These are phyloP conservation scores for Orthochromis indermauri DNA, from an alignment of 2,113 vertebrate genomes.

Conservation along the genomic window DNA sequence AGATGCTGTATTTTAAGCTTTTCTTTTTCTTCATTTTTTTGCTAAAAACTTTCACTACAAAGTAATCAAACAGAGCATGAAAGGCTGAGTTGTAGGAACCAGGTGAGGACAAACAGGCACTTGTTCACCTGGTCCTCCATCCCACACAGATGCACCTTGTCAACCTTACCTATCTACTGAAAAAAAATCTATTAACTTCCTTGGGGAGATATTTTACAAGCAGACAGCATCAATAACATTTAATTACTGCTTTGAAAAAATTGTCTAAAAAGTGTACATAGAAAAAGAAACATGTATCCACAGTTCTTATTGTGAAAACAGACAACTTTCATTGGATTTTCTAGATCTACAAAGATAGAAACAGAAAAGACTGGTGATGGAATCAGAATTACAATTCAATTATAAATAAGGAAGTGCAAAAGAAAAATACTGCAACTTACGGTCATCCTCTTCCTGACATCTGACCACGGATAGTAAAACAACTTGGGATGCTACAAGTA, in stretches of 20 bases:
- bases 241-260: background rate
- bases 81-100: background rate
- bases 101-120: slow-evolving; percentile 40
- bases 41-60: background rate
- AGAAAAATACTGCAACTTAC: slow-evolving; percentile 71
- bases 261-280: background rate
- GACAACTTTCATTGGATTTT: background rate
- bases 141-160: slow-evolving; percentile 40
- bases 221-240: background rate
- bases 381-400: background rate
- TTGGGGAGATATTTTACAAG: background rate
- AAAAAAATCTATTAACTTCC: background rate
- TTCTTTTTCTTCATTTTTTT: background rate
- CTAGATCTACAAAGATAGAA: background rate
- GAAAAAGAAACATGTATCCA: background rate
- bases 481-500: slow-evolving; percentile 79
- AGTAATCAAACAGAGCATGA: background rate
- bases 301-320: background rate
- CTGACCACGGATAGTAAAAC: slow-evolving; percentile 78
- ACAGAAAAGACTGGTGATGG: background rate
- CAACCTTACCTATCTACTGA: slow-evolving; percentile 14
- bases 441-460: slow-evolving; percentile 76
- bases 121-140: slow-evolving; percentile 60
- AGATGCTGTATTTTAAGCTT: background rate
- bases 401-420: background rate